A percentile compares a stretch with the other conserved stretches of the same genome.
These are phyloP conservation scores for Galleria mellonella DNA, from an alignment of 1,140 invertebrate species.

Conservation along the genomic window DNA sequence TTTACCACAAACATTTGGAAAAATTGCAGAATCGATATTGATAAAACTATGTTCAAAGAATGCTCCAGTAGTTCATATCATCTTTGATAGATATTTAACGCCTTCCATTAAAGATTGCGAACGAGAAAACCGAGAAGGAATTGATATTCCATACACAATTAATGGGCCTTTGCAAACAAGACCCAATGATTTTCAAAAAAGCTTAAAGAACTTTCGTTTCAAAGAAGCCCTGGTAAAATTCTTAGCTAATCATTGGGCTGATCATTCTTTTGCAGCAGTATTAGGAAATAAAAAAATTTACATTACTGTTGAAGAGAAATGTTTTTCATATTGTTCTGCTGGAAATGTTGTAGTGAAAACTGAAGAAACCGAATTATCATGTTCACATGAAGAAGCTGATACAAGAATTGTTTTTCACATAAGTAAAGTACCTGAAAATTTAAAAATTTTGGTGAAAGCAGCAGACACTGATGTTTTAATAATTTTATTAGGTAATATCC, in stretches of 20 bases:
- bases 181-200: constrained; percentile 25
- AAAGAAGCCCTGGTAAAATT: constrained; percentile 41
- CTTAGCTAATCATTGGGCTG: constrained; percentile 30
- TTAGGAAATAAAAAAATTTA: constrained; percentile 13
- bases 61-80: constrained; percentile 14
- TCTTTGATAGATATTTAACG: constrained; percentile 16
- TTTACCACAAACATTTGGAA: constrained; percentile 26
- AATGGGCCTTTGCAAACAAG: constrained; percentile 22
- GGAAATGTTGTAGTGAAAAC: background rate
- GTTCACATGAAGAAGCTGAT: constrained; percentile 38
- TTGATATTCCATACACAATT: constrained; percentile 23
- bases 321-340: constrained; percentile 1
- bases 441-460: constrained; percentile 23
- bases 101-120: constrained; percentile 35
- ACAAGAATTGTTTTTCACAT: constrained; percentile 31
- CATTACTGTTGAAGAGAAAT: background rate
- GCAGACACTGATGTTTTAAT: constrained; percentile 40
- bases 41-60: constrained; percentile 12
- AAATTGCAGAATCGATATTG: constrained; percentile 24
- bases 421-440: constrained; percentile 16
- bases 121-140: constrained; percentile 20
- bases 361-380: constrained; percentile 11
- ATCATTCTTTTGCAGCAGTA: constrained; percentile 13
- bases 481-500: constrained; percentile 20
- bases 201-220: constrained; percentile 36